phyloP scores from a whole-genome alignment of 92 coral and sea anemone genomes.

The Porites lobata region DNA sequence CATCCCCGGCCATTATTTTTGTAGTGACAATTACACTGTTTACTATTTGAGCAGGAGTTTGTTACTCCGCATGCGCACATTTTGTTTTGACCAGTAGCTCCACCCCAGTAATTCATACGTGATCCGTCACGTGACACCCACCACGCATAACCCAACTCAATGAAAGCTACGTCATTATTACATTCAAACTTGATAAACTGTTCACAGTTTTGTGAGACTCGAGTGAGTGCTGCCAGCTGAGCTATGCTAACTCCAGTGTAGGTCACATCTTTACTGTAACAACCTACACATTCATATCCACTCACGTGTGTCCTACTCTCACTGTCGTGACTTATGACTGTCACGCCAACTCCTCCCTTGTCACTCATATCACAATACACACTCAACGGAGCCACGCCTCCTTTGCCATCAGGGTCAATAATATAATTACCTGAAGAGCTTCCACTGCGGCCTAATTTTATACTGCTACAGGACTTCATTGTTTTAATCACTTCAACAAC shows the following conservation, averaged over 20 bases:
- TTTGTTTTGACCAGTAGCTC: background rate
- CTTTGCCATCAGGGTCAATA: background rate
- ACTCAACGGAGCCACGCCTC: background rate
- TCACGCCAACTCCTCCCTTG: background rate
- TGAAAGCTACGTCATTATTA: background rate
- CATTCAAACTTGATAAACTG: conserved; percentile 3
- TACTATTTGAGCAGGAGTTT: background rate
- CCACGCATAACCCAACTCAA: background rate
- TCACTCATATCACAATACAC: conserved; percentile 4
- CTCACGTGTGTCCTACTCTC: background rate
- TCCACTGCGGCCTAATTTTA: background rate
- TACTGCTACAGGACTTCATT: background rate
- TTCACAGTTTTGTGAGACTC: background rate
- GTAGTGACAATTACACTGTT: background rate
- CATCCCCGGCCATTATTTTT: too few species aligned
- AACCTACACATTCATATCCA: background rate
- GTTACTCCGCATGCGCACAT: conserved; percentile 7
- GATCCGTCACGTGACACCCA: conserved; percentile 18
- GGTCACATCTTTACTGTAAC: background rate
- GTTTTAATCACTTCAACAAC: background rate
- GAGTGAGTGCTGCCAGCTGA: background rate
- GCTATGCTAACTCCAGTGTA: background rate
- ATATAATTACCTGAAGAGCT: background rate
- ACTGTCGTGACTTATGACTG: background rate
- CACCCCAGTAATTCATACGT: background rate